Evolutionary conservation across 2,113 vertebrate species (phyloP).

Genomic region (Xiphorhynchus elegans): DNA sequence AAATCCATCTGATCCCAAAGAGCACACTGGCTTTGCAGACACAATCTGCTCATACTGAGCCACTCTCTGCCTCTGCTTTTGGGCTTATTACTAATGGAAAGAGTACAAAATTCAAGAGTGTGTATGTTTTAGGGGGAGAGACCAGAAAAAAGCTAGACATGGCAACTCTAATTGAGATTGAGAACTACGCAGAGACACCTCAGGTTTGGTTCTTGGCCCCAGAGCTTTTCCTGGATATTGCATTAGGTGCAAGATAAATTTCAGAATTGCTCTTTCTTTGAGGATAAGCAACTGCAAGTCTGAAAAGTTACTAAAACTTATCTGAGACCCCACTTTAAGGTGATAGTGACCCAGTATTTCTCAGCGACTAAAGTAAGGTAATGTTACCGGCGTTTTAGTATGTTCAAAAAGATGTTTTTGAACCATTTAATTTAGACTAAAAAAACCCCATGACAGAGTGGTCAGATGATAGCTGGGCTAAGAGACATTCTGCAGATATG

Average conservation of each 20-base stretch:
- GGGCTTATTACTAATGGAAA: background rate
- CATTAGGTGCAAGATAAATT: background rate
- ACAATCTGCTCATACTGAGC: background rate
- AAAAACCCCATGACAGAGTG: background rate
- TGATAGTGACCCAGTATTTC: background rate
- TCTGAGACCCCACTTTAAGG: background rate
- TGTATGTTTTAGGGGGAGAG: background rate
- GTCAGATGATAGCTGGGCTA: background rate
- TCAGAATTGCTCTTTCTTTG: background rate
- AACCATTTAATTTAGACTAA: background rate
- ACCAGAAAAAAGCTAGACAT: background rate
- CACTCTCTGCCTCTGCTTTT: background rate
- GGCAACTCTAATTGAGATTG: background rate
- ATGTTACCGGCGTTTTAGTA: rapidly evolving
- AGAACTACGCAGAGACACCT: background rate
- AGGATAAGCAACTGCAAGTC: background rate
- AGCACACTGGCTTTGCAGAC: rapidly evolving
- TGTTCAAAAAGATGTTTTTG: background rate
- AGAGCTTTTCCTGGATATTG: background rate
- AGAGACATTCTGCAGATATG: background rate
- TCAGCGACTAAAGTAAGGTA: background rate
- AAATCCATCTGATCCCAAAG: rapidly evolving
- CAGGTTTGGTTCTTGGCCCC: background rate
- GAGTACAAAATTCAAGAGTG: background rate
- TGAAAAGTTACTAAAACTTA: background rate